Conservation (phyloP, 2,113 vertebrate species). For the Tringa solitaria region DNA sequence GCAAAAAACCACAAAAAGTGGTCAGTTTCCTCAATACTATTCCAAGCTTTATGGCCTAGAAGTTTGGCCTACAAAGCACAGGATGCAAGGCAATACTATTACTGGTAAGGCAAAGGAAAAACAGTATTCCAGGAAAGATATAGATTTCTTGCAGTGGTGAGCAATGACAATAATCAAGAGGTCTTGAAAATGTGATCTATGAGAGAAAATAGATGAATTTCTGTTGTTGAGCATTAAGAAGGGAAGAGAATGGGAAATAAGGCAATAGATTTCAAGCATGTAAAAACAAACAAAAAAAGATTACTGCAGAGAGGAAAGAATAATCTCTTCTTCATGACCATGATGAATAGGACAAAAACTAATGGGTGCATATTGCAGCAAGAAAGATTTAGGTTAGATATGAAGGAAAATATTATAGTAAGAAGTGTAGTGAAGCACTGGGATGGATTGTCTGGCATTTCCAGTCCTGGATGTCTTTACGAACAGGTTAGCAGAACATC, state of each 20-base stretch:
- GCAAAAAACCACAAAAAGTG: not conserved
- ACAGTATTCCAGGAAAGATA: not conserved
- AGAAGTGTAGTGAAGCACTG: not conserved
- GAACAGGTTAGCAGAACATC: not conserved
- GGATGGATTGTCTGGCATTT: slow-evolving; percentile 20
- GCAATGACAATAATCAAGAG: not conserved
- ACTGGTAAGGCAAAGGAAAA: not conserved
- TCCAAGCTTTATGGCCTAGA: not conserved
- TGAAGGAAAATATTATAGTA: not conserved
- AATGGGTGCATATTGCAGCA: not conserved
- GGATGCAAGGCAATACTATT: not conserved
- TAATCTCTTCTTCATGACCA: not conserved
- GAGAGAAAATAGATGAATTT: not conserved
- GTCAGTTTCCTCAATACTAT: not conserved
- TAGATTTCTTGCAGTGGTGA: not conserved
- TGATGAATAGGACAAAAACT: slow-evolving; percentile 24
- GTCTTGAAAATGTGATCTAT: slow-evolving; percentile 10
- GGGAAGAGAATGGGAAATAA: not conserved
- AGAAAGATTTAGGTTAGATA: slow-evolving; percentile 35
- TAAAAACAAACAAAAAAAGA: slow-evolving; percentile 17
- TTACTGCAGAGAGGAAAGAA: not conserved
- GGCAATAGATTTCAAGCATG: slow-evolving; percentile 8
- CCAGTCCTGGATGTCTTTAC: not conserved
- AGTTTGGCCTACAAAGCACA: not conserved
- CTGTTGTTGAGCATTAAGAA: not conserved